Evolutionary conservation across 2,888 invertebrate species (phyloP).

Genomic region (Argynnis bischoffii): DNA sequence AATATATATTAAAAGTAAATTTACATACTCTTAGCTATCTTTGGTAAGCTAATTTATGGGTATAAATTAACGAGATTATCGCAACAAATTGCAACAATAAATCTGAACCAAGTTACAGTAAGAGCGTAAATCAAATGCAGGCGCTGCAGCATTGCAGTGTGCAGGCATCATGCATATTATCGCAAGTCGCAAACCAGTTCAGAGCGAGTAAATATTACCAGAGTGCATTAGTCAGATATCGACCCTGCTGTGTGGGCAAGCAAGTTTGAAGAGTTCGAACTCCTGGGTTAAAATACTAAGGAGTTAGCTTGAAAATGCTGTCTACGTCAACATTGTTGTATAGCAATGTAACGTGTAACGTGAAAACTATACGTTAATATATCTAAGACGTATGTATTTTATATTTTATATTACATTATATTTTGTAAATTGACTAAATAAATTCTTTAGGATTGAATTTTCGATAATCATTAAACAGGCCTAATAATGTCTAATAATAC

Average conservation of each 20-base stretch:
- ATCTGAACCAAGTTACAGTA: conserved; percentile 36
- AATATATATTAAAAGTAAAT: no score
- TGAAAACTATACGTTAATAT: no score
- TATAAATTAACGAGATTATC: conserved; percentile 20
- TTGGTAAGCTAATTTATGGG: neutral
- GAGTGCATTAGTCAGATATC: conserved; percentile 72
- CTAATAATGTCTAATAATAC: no score
- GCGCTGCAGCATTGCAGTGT: conserved; percentile 45
- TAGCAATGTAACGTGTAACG: neutral
- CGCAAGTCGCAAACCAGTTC: conserved; percentile 42
- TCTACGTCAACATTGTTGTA: neutral
- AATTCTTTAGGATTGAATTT: no score
- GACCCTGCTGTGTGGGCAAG: conserved; percentile 60
- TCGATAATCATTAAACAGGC: no score
- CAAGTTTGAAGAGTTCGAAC: conserved; percentile 31
- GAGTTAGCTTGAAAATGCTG: neutral
- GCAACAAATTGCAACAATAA: conserved; percentile 30
- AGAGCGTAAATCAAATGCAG: conserved; percentile 52
- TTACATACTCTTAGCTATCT: no score
- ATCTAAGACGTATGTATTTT: no score
- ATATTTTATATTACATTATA: no score
- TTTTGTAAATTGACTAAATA: no score
- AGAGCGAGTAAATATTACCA: conserved; percentile 64
- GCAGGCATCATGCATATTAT: conserved; percentile 41
- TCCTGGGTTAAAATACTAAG: conserved; percentile 21